Conservation (phyloP, 2,888 invertebrate genomes). For the Euphydryas editha region DNA sequence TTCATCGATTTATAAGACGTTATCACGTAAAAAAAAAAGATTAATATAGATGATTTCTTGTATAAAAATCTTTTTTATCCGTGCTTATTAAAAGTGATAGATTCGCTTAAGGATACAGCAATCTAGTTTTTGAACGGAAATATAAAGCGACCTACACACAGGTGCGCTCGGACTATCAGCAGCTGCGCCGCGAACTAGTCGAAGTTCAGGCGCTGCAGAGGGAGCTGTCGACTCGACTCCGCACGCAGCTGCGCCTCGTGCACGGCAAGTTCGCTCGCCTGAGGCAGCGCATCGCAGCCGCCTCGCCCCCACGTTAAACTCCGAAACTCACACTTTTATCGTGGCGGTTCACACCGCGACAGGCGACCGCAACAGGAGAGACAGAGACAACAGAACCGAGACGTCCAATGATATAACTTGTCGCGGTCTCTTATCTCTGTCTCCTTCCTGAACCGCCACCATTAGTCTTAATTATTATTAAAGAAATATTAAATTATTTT, state of each 20-base stretch:
- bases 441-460: no score
- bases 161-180: slow-evolving; percentile 90
- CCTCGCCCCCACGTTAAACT: slow-evolving; percentile 64
- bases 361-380: no score
- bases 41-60: no score
- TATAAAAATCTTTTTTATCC: no score
- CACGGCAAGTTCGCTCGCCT: slow-evolving; percentile 89
- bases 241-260: slow-evolving; percentile 87
- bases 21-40: no score
- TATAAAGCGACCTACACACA: slow-evolving; percentile 45
- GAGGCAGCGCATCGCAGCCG: slow-evolving; percentile 87
- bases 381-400: no score
- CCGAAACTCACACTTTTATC: background rate
- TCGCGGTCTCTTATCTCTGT: no score
- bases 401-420: no score
- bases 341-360: no score
- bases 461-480: no score
- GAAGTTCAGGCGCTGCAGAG: slow-evolving; percentile 92
- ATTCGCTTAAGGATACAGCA: slow-evolving; percentile 21
- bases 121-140: slow-evolving; percentile 6
- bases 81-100: background rate
- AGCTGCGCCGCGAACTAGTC: slow-evolving; percentile 89
- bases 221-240: slow-evolving; percentile 89
- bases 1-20: no score
- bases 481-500: no score